These are phyloP conservation scores for Thomomys bottae DNA, from an alignment of 2,113 vertebrate species.

Conservation along the genomic window DNA sequence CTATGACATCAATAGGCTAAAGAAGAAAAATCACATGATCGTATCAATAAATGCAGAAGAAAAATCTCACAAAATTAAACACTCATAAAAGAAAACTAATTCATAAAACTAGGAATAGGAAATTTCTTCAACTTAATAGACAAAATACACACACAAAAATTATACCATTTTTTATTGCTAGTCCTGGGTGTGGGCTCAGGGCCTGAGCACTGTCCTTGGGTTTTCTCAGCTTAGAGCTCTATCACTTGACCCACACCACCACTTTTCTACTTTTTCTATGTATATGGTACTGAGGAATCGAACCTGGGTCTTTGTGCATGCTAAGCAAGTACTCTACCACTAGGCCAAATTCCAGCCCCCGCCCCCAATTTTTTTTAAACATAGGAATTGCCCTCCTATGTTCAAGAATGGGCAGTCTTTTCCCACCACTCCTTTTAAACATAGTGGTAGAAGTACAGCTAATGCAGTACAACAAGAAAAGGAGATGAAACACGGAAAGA, in stretches of 20 bases:
- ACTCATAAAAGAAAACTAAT: background rate
- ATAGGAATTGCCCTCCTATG: background rate
- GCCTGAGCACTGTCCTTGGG: too few species aligned
- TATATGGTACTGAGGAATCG: too few species aligned
- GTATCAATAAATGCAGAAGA: background rate
- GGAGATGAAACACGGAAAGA: background rate
- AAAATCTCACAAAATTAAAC: background rate
- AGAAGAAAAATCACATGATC: background rate
- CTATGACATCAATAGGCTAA: background rate
- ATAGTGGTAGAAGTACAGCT: background rate
- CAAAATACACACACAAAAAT: background rate
- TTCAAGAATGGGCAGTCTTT: background rate
- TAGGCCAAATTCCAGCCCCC: too few species aligned
- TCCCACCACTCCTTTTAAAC: background rate
- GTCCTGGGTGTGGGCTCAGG: too few species aligned
- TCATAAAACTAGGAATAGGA: background rate
- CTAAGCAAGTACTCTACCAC: too few species aligned
- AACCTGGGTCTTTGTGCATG: too few species aligned
- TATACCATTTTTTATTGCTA: too few species aligned
- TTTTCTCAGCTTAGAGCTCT: too few species aligned
- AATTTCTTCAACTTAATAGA: background rate
- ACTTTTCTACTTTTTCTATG: too few species aligned
- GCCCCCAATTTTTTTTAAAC: background rate
- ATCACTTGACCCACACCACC: too few species aligned
- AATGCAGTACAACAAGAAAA: constrained; percentile 18